Evolutionary conservation across 1,140 invertebrate species (phyloP), one percentile per base, ranked within the genome.

Genomic region (Diachasmimorpha longicaudata): DNA sequence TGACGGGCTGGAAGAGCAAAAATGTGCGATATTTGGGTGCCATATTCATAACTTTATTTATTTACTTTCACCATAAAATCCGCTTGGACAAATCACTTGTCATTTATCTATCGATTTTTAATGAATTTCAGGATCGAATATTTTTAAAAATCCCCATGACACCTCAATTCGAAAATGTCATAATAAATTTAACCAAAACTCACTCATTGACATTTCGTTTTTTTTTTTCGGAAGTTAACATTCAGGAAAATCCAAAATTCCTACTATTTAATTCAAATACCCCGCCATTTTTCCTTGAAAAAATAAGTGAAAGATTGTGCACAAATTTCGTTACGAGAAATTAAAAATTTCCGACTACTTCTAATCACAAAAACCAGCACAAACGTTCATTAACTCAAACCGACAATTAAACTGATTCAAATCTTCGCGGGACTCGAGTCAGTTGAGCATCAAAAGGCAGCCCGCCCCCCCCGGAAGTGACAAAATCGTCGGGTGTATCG

Each of bases 181-280:
- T 31, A 46, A 70, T 11, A 55, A 36, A 66, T 42, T 73, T 39
- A 23, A 55, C 14, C 16, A 52, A 68, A 14, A 75, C 72, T 74
- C 39, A 74, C 72, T 70, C 21, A 74, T 74, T 6, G 76, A 74
- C 72, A 73, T 77, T 55, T 58, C 16, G 21, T 23, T 0, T 23
- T 8, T 0, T 23, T 8, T 44, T 48, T 36, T 72, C 25, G 31
- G 48, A n/a, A 58, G 16, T 10, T 36, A 16, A 72, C 37, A 55
- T 8, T 9, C 39, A 4, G 52, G 25, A 14, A 31, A 21, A 70
- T 52, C 25, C 11, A 58, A 70, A 21, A 70, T 19, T 48, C 42
- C n/a, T 48, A 16, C 16, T 48, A 13, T 16, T 5, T 9, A 42
- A 70, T 19, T 37, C 10, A 70, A 70, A 13, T 44, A 44, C 31